Evolutionary conservation across 2,113 vertebrate genomes (phyloP).

Genomic region (Redunca redunca): DNA sequence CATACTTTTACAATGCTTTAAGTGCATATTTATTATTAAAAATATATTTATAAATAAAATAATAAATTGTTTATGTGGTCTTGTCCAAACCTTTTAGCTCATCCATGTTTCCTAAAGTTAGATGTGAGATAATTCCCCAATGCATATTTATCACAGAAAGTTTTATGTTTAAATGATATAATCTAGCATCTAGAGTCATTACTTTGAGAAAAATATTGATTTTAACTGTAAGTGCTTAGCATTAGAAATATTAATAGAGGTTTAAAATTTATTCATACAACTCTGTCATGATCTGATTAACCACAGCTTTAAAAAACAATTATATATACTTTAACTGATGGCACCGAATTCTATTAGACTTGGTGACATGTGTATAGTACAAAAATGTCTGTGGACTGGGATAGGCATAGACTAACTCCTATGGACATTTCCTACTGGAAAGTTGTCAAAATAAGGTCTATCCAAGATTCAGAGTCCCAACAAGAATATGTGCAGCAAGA

Average conservation of each 20-base stretch:
- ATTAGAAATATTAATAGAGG: conserved; percentile 18
- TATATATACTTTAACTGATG: conserved; percentile 8
- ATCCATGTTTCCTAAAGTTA: not conserved
- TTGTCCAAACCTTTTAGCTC: not conserved
- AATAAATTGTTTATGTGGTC: not conserved
- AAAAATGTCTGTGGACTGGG: not conserved
- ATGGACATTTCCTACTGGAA: not conserved
- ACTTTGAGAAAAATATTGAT: conserved; percentile 46
- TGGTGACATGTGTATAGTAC: not conserved
- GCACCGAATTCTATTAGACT: not conserved
- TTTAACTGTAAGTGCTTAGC: conserved; percentile 40
- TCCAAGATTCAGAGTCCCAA: not conserved
- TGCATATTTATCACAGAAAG: not conserved
- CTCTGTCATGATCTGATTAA: conserved; percentile 34
- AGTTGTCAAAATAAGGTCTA: conserved; percentile 10
- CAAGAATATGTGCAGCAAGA: not conserved
- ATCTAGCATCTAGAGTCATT: conserved; percentile 14
- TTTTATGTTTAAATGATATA: conserved; percentile 21
- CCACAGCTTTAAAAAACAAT: conserved; percentile 11
- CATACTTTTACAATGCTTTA: not conserved
- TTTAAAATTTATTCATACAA: conserved; percentile 26
- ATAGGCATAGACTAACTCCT: not conserved
- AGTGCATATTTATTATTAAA: not conserved
- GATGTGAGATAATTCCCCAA: conserved; percentile 8
- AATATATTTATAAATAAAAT: conserved; percentile 21